Evolutionary conservation across 23 tunicate species (phyloP).

Genomic region (Diplosoma virens): DNA sequence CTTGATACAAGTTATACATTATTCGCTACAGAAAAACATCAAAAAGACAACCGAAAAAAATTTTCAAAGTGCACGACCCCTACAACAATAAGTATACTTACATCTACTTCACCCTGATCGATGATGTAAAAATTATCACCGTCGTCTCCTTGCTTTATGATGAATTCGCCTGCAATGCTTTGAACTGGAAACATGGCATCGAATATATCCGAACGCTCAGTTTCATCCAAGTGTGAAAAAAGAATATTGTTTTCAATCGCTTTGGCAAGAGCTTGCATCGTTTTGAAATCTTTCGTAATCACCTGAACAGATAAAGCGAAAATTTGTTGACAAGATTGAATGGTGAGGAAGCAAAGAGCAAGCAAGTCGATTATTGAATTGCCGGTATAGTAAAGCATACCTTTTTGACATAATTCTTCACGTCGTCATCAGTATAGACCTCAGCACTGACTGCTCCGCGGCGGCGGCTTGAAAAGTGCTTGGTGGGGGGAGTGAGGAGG

Average conservation of each 20-base stretch:
- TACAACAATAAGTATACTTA: constrained; percentile 29
- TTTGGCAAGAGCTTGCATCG: constrained; percentile 92
- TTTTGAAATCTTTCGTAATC: constrained; percentile 97
- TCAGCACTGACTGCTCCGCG: constrained; percentile 98
- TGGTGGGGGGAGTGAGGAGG: constrained; percentile 48
- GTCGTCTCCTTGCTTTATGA: constrained; percentile 97
- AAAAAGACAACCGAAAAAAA: too few species aligned
- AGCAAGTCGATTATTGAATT: background rate
- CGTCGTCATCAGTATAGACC: constrained; percentile 89
- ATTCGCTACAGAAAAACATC: too few species aligned
- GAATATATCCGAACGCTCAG: constrained; percentile 87
- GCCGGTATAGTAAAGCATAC: constrained; percentile 17
- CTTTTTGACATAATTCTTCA: constrained; percentile 89
- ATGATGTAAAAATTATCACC: constrained; percentile 98
- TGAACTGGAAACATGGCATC: constrained; percentile 98
- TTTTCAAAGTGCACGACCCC: too few species aligned
- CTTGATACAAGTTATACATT: too few species aligned
- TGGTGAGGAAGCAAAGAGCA: background rate
- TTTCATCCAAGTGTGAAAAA: constrained; percentile 93
- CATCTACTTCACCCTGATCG: constrained; percentile 98
- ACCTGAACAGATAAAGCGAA: constrained; percentile 52
- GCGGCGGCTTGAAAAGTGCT: constrained; percentile 44
- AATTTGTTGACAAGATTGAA: too few species aligned
- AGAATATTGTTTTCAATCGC: constrained; percentile 94
- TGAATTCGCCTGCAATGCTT: constrained; percentile 65